These are phyloP conservation scores for Hybognathus amarus DNA, from an alignment of 2,797 vertebrate species.

Conservation along the genomic window DNA sequence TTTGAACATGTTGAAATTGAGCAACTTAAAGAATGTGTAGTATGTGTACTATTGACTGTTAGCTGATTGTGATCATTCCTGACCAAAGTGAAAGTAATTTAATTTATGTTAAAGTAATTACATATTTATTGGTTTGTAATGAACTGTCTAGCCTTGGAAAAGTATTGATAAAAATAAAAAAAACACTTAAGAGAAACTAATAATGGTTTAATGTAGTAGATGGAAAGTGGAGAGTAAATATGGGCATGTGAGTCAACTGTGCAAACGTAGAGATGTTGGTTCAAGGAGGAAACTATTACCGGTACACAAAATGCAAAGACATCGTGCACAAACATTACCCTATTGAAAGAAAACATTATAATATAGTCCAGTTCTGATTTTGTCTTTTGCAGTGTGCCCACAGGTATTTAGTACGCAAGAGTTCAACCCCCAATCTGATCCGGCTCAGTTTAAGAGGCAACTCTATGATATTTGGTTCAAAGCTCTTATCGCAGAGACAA, in stretches of 20 bases:
- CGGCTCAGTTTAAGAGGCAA: conserved; percentile 79
- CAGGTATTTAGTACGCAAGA: conserved; percentile 80
- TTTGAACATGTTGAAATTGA: neutral
- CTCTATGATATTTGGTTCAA: conserved; percentile 88
- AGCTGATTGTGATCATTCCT: neutral
- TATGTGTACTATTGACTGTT: neutral
- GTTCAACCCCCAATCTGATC: conserved; percentile 71
- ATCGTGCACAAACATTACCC: neutral
- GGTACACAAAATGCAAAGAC: neutral
- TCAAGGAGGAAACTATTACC: neutral
- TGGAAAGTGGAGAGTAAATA: neutral
- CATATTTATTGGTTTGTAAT: neutral
- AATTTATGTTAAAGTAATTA: neutral
- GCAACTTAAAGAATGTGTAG: neutral
- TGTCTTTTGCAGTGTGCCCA: conserved; percentile 76
- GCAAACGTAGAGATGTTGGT: neutral
- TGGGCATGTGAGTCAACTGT: neutral
- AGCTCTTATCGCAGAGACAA: conserved; percentile 81
- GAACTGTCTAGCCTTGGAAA: neutral
- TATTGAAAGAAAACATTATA: neutral
- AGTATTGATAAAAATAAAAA: neutral
- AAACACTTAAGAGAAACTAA: neutral
- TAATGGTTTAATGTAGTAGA: neutral
- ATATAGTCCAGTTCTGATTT: neutral
- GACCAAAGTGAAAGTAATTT: neutral